Percentiles rank a stretch among this genome's conserved stretches.
These are phyloP conservation scores for Nephrotoma guestfalica DNA, from an alignment of 2,888 invertebrate genomes.

Conservation along the genomic window DNA sequence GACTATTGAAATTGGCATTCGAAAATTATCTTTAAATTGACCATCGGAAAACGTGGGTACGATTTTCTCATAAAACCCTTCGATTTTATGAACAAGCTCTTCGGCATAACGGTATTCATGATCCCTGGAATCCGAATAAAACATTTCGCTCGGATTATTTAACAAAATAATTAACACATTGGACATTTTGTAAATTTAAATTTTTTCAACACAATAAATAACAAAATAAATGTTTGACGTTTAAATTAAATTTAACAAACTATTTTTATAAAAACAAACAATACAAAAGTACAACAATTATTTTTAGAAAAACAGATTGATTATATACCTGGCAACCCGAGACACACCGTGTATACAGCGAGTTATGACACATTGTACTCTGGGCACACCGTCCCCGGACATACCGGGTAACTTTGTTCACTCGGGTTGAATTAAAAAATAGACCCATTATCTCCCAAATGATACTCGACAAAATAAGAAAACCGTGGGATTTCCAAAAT, in stretches of 20 bases:
- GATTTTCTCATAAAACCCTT: not conserved
- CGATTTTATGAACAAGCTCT: not conserved
- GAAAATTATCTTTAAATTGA: not conserved
- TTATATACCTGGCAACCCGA: not conserved
- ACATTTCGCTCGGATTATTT: not conserved
- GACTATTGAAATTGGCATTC: not conserved
- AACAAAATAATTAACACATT: not conserved
- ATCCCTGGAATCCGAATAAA: not conserved
- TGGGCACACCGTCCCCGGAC: too few species aligned
- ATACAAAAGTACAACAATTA: too few species aligned
- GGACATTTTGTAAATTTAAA: not conserved
- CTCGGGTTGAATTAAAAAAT: too few species aligned
- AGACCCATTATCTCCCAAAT: too few species aligned
- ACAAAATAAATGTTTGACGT: not conserved
- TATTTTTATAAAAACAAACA: not conserved
- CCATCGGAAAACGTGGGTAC: not conserved
- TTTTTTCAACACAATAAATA: too few species aligned
- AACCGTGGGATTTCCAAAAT: too few species aligned
- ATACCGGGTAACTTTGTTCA: too few species aligned
- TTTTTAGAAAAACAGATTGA: too few species aligned
- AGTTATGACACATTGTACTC: not conserved
- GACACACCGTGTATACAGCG: too few species aligned
- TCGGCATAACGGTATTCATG: not conserved
- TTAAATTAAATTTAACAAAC: not conserved
- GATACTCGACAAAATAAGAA: too few species aligned